A percentile compares a stretch with the other conserved stretches of the same genome.
phyloP scores from a whole-genome alignment of 2,113 vertebrate species.

The Phylloscopus whistleri region DNA sequence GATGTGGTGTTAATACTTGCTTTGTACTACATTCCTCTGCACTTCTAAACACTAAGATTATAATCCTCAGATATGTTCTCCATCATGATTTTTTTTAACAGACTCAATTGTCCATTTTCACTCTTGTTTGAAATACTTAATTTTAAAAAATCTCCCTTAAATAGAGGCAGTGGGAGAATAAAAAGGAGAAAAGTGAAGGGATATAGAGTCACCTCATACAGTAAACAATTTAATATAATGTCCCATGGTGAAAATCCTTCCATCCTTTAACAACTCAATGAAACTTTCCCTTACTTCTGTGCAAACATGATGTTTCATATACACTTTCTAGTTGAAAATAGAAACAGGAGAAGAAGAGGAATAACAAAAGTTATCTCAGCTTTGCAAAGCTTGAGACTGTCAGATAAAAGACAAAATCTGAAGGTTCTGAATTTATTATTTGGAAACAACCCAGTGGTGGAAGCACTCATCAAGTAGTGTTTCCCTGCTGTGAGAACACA shows the following conservation, averaged over 20 bases:
- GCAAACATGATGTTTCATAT: neutral
- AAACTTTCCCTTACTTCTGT: neutral
- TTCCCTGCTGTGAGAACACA: neutral
- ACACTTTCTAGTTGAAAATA: neutral
- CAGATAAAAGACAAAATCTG: slow-evolving; percentile 14
- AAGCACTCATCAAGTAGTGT: neutral
- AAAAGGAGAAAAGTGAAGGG: neutral
- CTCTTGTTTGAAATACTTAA: neutral
- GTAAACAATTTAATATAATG: neutral
- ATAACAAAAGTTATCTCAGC: neutral
- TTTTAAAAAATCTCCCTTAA: neutral
- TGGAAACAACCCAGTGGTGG: neutral
- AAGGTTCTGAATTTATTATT: neutral
- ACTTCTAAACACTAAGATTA: neutral
- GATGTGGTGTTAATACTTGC: neutral
- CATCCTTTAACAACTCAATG: neutral
- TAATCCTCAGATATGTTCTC: neutral
- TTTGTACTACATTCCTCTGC: neutral
- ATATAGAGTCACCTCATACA: neutral
- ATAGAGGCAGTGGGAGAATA: neutral
- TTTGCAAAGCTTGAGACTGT: neutral
- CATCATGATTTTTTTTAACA: neutral
- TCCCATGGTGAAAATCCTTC: neutral
- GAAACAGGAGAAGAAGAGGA: neutral
- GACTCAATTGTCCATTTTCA: neutral